Evolutionary conservation across 2,797 vertebrate species (phyloP).

Genomic region (Nyctibius grandis): DNA sequence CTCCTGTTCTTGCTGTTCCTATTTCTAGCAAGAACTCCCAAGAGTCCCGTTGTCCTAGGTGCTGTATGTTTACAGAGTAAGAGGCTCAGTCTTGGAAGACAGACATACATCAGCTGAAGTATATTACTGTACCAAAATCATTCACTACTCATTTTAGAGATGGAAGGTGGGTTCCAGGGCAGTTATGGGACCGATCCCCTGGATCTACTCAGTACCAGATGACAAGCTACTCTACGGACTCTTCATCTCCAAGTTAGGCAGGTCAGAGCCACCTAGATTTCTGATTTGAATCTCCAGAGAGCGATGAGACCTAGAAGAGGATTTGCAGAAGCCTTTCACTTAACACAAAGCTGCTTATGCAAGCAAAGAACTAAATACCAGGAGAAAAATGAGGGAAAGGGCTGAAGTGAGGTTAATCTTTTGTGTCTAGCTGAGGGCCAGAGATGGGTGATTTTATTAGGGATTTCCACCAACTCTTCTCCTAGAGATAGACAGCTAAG

Average conservation of each 20-base stretch:
- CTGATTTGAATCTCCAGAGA: not conserved
- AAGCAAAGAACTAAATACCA: not conserved
- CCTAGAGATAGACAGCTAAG: not conserved
- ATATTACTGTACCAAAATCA: not conserved
- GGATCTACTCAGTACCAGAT: not conserved
- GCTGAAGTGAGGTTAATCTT: not conserved
- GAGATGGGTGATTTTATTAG: not conserved
- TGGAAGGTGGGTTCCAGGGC: not conserved
- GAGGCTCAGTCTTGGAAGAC: not conserved
- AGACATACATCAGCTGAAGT: not conserved
- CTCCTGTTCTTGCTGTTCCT: not conserved
- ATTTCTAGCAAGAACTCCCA: not conserved
- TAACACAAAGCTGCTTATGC: not conserved
- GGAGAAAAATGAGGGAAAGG: not conserved
- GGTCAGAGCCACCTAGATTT: not conserved
- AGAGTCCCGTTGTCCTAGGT: not conserved
- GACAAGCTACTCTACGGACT: not conserved
- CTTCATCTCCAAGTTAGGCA: not conserved
- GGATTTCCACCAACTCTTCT: not conserved
- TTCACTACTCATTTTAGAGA: not conserved
- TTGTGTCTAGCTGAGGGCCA: not conserved
- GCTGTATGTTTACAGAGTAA: not conserved
- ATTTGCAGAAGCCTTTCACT: not conserved
- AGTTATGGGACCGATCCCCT: not conserved
- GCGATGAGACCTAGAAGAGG: not conserved